phyloP scores from a whole-genome alignment of 2,113 vertebrate species.

The Pica pica region DNA sequence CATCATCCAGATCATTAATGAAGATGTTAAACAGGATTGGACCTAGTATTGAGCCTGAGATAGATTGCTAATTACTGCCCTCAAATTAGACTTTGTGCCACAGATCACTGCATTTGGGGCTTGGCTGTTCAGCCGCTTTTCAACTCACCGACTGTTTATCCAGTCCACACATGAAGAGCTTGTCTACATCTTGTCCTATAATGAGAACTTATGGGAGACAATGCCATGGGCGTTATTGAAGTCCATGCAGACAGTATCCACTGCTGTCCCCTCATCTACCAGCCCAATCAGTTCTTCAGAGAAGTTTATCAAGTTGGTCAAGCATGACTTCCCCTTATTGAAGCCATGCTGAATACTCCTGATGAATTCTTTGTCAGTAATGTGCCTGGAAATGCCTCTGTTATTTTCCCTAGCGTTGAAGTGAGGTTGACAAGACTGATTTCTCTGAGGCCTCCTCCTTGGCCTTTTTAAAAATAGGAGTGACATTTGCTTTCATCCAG shows the following conservation, averaged over 20 bases:
- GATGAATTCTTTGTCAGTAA: not conserved
- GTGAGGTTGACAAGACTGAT: not conserved
- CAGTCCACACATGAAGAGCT: not conserved
- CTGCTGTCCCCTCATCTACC: not conserved
- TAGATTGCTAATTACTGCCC: not conserved
- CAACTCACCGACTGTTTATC: not conserved
- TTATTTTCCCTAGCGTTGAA: not conserved
- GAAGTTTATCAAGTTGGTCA: not conserved
- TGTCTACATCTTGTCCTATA: not conserved
- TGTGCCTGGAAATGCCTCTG: not conserved
- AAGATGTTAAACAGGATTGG: not conserved
- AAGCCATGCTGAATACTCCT: not conserved
- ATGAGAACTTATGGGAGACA: rapidly evolving
- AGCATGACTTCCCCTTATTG: not conserved
- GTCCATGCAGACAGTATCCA: not conserved
- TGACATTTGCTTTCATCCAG: not conserved
- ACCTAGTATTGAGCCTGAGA: not conserved
- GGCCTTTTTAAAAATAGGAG: not conserved
- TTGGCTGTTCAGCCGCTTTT: not conserved
- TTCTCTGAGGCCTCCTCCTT: not conserved
- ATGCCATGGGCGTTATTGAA: not conserved
- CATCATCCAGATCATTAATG: not conserved
- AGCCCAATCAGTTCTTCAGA: not conserved
- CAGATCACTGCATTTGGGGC: not conserved
- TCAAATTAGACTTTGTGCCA: not conserved